Conservation (phyloP, 64 coral and sea anemone genomes). For the Pocillopora verrucosa region DNA sequence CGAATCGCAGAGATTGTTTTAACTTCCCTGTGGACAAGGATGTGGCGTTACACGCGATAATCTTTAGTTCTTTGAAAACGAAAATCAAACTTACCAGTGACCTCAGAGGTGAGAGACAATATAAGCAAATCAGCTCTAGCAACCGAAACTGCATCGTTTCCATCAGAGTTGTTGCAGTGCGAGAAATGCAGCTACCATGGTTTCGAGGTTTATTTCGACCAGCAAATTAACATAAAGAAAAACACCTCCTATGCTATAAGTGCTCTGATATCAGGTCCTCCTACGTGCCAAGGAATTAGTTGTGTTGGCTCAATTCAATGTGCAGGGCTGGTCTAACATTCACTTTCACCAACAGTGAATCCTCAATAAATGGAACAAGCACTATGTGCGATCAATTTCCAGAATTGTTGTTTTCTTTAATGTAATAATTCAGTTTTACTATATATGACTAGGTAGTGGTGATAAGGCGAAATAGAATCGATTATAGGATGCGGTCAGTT, state of each 20-base stretch:
- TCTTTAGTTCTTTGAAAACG: neutral
- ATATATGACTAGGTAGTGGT: no score
- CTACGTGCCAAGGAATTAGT: neutral
- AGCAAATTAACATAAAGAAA: neutral
- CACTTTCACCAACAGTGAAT: neutral
- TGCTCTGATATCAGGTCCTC: neutral
- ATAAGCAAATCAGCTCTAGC: no score
- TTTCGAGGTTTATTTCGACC: slow-evolving; percentile 4
- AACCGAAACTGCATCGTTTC: neutral
- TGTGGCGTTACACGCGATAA: neutral
- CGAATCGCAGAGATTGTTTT: neutral
- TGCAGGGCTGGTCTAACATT: neutral
- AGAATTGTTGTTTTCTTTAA: neutral
- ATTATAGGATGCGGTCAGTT: no score
- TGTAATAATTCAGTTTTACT: no score
- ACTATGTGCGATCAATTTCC: neutral
- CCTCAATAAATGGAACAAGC: neutral
- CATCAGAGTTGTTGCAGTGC: neutral
- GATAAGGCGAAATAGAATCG: no score
- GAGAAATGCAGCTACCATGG: neutral
- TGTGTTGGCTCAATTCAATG: neutral
- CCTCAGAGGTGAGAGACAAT: no score
- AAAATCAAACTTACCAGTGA: neutral
- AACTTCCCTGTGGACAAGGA: neutral
- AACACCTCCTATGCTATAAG: neutral